These are phyloP conservation scores for Eretmocerus hayati DNA, from an alignment of 2,888 invertebrate species.

Conservation along the genomic window DNA sequence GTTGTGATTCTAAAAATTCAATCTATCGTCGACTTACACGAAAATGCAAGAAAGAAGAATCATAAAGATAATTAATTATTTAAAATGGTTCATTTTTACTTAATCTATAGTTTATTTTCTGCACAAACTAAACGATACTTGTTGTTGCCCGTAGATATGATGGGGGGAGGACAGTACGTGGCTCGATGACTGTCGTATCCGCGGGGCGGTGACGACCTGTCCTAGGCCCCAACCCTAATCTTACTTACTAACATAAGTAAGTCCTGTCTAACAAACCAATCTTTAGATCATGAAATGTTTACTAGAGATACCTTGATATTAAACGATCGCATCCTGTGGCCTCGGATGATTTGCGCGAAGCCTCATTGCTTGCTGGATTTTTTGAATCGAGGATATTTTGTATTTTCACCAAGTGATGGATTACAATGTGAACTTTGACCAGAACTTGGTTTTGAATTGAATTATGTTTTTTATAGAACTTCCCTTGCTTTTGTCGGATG, in stretches of 20 bases:
- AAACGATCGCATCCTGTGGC: constrained; percentile 29
- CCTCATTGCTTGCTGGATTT: constrained; percentile 30
- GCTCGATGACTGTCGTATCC: constrained; percentile 59
- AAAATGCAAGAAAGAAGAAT: too few species aligned
- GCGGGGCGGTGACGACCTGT: constrained; percentile 53
- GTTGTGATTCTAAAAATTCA: too few species aligned
- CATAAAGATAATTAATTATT: background rate
- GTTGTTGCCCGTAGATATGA: constrained; percentile 51
- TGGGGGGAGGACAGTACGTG: constrained; percentile 54
- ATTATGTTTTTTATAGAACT: too few species aligned
- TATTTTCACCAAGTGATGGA: constrained; percentile 16
- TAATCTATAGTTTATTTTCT: constrained; percentile 38
- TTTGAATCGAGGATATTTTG: background rate
- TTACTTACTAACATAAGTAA: constrained; percentile 49
- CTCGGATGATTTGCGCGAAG: constrained; percentile 44
- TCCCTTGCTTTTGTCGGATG: too few species aligned
- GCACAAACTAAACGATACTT: constrained; percentile 46
- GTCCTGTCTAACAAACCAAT: constrained; percentile 47
- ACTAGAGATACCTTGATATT: constrained; percentile 34
- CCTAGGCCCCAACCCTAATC: constrained; percentile 48
- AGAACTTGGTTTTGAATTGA: constrained; percentile 12
- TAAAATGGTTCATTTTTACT: background rate
- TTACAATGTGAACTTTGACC: constrained; percentile 7
- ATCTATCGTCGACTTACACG: too few species aligned
- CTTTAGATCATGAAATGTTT: constrained; percentile 38